Percentiles rank a stretch among this genome's conserved stretches.
phyloP scores from a whole-genome alignment of 2,888 invertebrate genomes.

The Gymnocheta viridis region DNA sequence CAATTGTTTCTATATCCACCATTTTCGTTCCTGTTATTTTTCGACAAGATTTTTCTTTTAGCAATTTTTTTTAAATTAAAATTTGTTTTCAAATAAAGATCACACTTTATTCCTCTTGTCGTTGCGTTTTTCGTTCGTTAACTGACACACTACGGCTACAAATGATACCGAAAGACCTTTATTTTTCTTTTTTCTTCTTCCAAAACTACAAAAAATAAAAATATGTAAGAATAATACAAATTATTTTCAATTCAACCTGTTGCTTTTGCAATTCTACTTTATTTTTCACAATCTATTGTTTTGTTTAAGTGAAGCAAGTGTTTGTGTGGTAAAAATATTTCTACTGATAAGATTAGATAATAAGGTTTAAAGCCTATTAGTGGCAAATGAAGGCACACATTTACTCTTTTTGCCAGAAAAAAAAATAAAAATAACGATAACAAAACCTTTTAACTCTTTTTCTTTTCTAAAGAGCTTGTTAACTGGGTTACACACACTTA shows the following conservation, averaged over 20 bases:
- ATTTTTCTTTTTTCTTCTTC: slow-evolving; percentile 7
- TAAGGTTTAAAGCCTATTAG: slow-evolving; percentile 52
- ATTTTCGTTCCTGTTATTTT: slow-evolving; percentile 83
- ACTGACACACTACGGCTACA: slow-evolving; percentile 73
- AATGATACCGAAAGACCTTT: slow-evolving; percentile 57
- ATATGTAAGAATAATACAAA: slow-evolving; percentile 41
- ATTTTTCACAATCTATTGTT: slow-evolving; percentile 37
- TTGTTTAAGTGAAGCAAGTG: slow-evolving; percentile 15
- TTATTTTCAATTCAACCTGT: slow-evolving; percentile 63
- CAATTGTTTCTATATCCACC: slow-evolving; percentile 91
- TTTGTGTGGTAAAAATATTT: slow-evolving; percentile 20
- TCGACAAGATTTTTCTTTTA: slow-evolving; percentile 3
- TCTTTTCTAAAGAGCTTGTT: background rate
- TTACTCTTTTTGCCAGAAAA: background rate
- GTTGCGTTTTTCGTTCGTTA: slow-evolving; percentile 75
- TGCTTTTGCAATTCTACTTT: slow-evolving; percentile 75
- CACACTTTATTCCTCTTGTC: slow-evolving; percentile 48
- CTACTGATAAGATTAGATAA: slow-evolving; percentile 66
- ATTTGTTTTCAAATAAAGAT: slow-evolving; percentile 37
- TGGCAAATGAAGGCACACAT: background rate
- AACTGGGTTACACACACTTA: slow-evolving; percentile 29
- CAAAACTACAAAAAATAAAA: slow-evolving; percentile 45
- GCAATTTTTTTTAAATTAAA: slow-evolving; percentile 23
- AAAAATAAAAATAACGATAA: slow-evolving; percentile 13
- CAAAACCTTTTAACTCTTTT: background rate